Evolutionary conservation across 2,888 invertebrate species (phyloP), one percentile per base, ranked within the genome.

Genomic region (Melanargia galathea): DNA sequence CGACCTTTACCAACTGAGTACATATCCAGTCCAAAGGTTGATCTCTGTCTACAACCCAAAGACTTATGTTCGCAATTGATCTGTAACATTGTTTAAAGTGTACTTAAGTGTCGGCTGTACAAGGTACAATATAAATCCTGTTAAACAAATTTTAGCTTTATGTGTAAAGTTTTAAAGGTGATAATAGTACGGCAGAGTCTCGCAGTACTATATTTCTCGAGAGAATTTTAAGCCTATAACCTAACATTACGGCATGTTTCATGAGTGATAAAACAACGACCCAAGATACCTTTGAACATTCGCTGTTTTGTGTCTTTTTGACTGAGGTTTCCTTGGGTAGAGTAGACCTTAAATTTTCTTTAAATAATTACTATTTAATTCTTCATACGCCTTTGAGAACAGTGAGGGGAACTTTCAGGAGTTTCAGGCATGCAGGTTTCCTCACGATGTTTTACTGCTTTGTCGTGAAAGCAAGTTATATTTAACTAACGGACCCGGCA

Each of bases 11-110:
- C 16, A 10, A 20, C 20, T 7, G 24, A 45, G 20, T 24, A 58
- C 20, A 59, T 13, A 48, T 58, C 10, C 33, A 48, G 18, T 49
- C 48, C 48, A 26, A 46, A 55, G 45, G 61, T 54, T 54, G 46
- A 61, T 61, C 45, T 61, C 54, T 35, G 58, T 40, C 54, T 58
- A 54, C 62, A 54, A 24, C 46, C 26, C 30, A 38, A 63, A 63
- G 63, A 63, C 49, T 49, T 66, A 66, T 63, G 61, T 66, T 61
- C 48, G 43, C 66, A 59, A 66, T 66, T 66, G 66, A 64, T 64
- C 64, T 61, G 59, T 55, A 59, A 66, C 59, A 64, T 66, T 62
- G 62, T 64, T 64, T 62, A 60, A 59, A 46, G 55, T 64, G 64
- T 66, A 59, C 61, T 63, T 58, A 56, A 63, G 61, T 54, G 52